These are phyloP conservation scores for Psilopsiagon aurifrons DNA, from an alignment of 2,113 vertebrate genomes.

Conservation along the genomic window DNA sequence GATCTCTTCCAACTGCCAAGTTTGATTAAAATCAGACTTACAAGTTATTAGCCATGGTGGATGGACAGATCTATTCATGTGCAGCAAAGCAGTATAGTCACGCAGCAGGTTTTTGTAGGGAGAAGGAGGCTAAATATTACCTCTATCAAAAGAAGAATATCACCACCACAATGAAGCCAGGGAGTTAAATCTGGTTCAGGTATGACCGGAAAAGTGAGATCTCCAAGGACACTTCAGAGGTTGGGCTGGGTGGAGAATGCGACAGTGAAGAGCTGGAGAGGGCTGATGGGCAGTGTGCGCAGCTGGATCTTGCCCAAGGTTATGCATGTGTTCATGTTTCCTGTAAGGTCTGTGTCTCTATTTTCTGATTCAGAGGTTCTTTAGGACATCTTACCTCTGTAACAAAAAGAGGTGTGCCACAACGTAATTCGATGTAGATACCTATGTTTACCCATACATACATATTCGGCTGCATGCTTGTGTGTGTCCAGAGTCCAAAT, in stretches of 20 bases:
- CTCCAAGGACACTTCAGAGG: background rate
- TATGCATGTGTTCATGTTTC: background rate
- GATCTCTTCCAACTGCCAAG: background rate
- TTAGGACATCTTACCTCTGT: background rate
- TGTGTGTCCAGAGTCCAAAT: background rate
- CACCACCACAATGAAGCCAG: background rate
- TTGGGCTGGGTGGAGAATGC: background rate
- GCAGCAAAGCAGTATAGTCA: background rate
- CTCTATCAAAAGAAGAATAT: background rate
- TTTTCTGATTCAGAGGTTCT: background rate
- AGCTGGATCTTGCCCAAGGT: background rate
- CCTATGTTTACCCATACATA: background rate
- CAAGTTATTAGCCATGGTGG: background rate
- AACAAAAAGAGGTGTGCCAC: background rate
- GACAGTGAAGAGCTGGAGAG: background rate
- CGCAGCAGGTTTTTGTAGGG: background rate
- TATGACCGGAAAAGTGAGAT: background rate
- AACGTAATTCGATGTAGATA: background rate
- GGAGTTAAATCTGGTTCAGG: accelerated
- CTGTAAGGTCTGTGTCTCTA: background rate
- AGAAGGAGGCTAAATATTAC: background rate
- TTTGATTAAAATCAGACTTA: conserved; percentile 1
- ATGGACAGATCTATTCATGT: background rate
- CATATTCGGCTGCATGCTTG: background rate
- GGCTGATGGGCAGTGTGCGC: accelerated